Evolutionary conservation across 2,113 vertebrate genomes (phyloP), one percentile per base, ranked within the genome.

Genomic region (Corythornis cristatus): DNA sequence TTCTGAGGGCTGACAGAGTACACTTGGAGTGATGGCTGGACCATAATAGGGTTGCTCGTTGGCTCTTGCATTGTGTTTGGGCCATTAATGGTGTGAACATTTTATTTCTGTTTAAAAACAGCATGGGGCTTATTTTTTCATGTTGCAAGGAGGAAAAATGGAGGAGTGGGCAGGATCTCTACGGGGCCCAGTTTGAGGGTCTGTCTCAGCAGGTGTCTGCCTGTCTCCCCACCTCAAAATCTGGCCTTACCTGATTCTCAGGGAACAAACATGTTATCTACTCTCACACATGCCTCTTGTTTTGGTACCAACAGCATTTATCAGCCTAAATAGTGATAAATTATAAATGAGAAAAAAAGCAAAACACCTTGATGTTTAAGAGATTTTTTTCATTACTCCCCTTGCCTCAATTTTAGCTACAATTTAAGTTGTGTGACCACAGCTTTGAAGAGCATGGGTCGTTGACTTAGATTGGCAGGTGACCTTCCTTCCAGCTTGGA

Each of bases 181-280:
- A 23, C 17, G 14, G 45, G 8, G 12, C 3, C 23, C 5, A 10
- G 35, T 56, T 65, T 54, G 18, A 48, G 71, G 57, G 28, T 40
- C 5, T 6, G 18, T 37, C 66, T 68, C 11, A 0, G 14, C 29
- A 23, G 37, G 8, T 26, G 11, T 10, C 65, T 56, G 5, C 37
- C 5, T 21, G 12, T 26, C 26, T 79, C 23, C 37, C 31, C 14
- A 7, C 33, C 64, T 74, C 42, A 10, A 20, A 50, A 25, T 40
- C 42, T 8, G 50, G 4, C 31, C 13, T 45, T 45, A 8, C 19
- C 20, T 0, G 0, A 22, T 46, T 40, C 14, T 18, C 1, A 1
- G 48, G 42, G 14, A 78, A 14, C 9, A 6, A 51, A 8, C 17
- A 7, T 6, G 0, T 57, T 62, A 45, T 62, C 1, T 12, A 18